A percentile compares a stretch with the other conserved stretches of the same genome.
phyloP scores from a whole-genome alignment of 1,140 invertebrate species.

The Nixonia krombeini region DNA sequence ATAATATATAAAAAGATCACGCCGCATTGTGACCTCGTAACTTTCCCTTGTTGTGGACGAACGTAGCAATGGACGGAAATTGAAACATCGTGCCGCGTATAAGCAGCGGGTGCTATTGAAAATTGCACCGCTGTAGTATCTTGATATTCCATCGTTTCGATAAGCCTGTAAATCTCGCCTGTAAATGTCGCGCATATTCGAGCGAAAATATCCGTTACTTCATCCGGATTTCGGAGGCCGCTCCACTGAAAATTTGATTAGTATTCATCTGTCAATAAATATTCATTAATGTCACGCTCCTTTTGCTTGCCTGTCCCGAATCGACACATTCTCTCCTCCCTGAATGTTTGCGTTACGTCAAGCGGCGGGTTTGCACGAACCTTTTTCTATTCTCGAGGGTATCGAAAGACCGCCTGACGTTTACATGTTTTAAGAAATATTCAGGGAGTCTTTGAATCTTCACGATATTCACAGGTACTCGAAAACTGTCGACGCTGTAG shows the following conservation, averaged over 20 bases:
- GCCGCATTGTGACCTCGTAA: no score
- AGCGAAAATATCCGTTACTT: background rate
- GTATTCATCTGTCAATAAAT: conserved; percentile 7
- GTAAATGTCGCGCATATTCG: background rate
- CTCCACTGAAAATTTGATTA: background rate
- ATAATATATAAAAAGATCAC: no score
- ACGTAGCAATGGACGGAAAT: no score
- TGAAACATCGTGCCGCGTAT: no score
- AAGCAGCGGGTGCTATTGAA: no score
- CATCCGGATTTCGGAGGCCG: background rate
- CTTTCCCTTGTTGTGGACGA: no score
- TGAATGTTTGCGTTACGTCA: background rate
- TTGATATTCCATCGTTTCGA: background rate
- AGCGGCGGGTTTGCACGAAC: background rate
- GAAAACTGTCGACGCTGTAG: no score
- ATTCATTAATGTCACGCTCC: conserved; percentile 5
- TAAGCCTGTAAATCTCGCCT: background rate
- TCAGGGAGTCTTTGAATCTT: no score
- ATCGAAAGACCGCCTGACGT: background rate
- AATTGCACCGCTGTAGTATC: background rate
- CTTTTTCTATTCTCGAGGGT: conserved; percentile 12
- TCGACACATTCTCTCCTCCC: background rate
- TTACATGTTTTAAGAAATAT: no score
- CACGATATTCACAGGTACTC: no score
- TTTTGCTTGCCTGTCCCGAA: background rate